Conservation (phyloP, 2,888 invertebrate species). For the Meteorus colon region DNA sequence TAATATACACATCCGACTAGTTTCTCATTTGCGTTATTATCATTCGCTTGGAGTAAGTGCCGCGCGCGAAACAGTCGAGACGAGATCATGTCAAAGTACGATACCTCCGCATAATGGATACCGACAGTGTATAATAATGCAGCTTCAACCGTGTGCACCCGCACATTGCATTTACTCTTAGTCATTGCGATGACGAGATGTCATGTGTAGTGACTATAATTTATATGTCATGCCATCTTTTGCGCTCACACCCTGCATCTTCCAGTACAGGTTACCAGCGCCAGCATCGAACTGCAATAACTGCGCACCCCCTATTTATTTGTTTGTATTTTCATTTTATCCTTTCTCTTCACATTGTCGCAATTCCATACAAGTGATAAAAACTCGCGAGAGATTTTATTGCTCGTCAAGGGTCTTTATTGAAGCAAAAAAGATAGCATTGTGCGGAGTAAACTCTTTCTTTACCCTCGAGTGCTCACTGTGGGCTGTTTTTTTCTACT, state of each 20-base stretch:
- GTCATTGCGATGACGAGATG: slow-evolving; percentile 12
- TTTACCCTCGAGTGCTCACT: neutral
- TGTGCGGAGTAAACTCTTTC: slow-evolving; percentile 18
- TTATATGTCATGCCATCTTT: neutral
- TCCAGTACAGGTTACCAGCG: neutral
- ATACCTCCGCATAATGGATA: slow-evolving; percentile 33
- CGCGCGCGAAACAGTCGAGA: slow-evolving; percentile 50
- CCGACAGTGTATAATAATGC: slow-evolving; percentile 30
- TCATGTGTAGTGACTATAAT: neutral
- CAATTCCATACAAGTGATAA: slow-evolving; percentile 31
- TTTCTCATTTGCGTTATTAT: slow-evolving; percentile 64
- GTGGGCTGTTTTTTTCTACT: slow-evolving; percentile 34
- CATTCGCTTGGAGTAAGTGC: slow-evolving; percentile 57
- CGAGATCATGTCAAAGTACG: slow-evolving; percentile 40
- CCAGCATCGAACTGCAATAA: slow-evolving; percentile 29
- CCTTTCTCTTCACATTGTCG: slow-evolving; percentile 18
- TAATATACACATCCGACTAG: slow-evolving; percentile 53
- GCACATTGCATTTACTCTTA: neutral
- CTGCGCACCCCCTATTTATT: slow-evolving; percentile 18
- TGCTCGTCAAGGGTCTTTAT: slow-evolving; percentile 28
- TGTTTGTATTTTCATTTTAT: neutral
- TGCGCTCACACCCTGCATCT: neutral
- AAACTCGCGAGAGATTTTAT: slow-evolving; percentile 36
- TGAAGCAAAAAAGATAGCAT: slow-evolving; percentile 29
- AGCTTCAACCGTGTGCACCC: slow-evolving; percentile 7